Percentiles rank a stretch among this genome's conserved stretches.
Conservation (phyloP, 2,888 invertebrate species). For the Ochropleura leucogaster region DNA sequence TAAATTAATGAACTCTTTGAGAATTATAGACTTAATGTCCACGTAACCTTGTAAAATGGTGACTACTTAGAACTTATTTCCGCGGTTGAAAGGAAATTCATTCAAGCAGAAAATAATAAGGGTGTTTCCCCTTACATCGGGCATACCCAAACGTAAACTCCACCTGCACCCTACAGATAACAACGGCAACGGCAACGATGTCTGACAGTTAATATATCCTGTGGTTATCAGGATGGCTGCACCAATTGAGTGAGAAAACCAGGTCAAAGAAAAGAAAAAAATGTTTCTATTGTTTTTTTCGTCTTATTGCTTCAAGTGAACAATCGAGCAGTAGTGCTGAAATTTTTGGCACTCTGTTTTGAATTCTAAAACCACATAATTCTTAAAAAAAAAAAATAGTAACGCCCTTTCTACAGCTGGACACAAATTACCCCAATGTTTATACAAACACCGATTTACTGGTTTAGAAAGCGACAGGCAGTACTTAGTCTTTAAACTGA, state of each 20-base stretch:
- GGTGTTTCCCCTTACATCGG: conserved; percentile 22
- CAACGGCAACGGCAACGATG: conserved; percentile 11
- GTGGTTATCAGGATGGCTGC: background rate
- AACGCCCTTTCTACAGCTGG: background rate
- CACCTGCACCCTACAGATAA: conserved; percentile 46
- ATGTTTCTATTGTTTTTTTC: too few relatives aligned
- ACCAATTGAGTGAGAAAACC: background rate
- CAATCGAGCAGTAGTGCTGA: background rate
- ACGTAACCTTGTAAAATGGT: background rate
- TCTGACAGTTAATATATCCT: background rate
- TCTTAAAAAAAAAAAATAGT: background rate
- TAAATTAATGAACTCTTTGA: too few relatives aligned
- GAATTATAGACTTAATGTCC: background rate
- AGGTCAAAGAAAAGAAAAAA: background rate
- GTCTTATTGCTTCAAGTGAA: background rate
- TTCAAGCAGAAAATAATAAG: conserved; percentile 41
- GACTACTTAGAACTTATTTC: conserved; percentile 1
- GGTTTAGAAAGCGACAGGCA: background rate
- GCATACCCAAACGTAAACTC: conserved; percentile 14
- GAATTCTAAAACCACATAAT: background rate
- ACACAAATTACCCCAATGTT: background rate
- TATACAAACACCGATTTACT: background rate
- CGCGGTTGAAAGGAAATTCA: conserved; percentile 19
- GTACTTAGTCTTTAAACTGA: too few relatives aligned
- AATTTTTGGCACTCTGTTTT: background rate